Evolutionary conservation across 2,797 vertebrate genomes (phyloP), one percentile per base, ranked within the genome.

Genomic region (Tragelaphus oryx): DNA sequence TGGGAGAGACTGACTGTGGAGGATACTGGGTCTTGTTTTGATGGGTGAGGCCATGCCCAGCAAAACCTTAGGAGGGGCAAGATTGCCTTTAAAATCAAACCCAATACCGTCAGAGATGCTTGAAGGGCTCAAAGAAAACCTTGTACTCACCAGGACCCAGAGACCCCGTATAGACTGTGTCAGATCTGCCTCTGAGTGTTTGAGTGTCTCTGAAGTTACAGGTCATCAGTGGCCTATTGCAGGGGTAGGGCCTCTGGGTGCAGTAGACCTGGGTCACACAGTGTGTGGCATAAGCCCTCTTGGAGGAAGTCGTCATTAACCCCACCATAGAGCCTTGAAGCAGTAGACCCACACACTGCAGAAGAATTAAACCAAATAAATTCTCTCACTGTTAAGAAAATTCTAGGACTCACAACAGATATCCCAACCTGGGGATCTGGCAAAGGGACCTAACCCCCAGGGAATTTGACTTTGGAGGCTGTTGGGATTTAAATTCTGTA

Each of bases 311-410:
- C 8, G 0, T n/a, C 62, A 10, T 20, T 65, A 33, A 65, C n/a
- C 62, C 62, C n/a, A 33, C 62, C 62, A 65, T 9, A 33, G 9
- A 22, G 9, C 18, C 9, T 20, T 33, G n/a, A 65, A 65, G 62
- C 62, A 65, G 9, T 20, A 37, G 62, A 68, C n/a, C 18, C 9
- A 68, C 18, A 68, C 11, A 68, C 62, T 37, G 18, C 62, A 68
- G 62, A 62, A 62, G 6, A 68, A 68, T 68, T 68, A 68, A 68
- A 68, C 62, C 62, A 68, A 68, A 68, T 68, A 37, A 68, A 68
- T 37, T 68, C 8, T 68, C 33, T 68, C 62, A 37, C 62, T 37
- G 62, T 68, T 20, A 68, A 20, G n/a, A 68, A 65, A 22, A 22
- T 37, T 68, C 62, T 37, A 37, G 62, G n/a, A 68, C 62, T 4